A percentile compares a stretch with the other conserved stretches of the same genome.
These are phyloP conservation scores for Chionomys nivalis DNA, from an alignment of 2,113 vertebrate species.

Conservation along the genomic window DNA sequence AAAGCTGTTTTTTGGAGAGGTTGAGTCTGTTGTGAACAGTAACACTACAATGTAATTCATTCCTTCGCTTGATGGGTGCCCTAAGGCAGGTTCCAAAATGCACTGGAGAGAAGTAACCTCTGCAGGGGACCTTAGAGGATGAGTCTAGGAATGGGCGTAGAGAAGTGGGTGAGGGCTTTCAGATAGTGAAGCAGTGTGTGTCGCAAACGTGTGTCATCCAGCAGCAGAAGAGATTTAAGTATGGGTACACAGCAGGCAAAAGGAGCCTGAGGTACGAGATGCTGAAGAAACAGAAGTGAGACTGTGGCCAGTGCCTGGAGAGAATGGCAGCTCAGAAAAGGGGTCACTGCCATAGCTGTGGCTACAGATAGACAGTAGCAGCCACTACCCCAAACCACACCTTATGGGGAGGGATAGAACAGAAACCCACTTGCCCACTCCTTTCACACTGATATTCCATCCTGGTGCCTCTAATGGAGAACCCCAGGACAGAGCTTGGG, in stretches of 20 bases:
- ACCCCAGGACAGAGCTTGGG: background rate
- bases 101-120: background rate
- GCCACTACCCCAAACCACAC: background rate
- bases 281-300: background rate
- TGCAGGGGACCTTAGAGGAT: background rate
- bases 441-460: background rate
- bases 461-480: background rate
- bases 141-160: background rate
- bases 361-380: background rate
- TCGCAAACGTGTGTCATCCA: background rate
- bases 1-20: background rate
- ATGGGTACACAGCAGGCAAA: background rate
- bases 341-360: background rate
- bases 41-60: background rate
- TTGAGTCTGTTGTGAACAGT: background rate
- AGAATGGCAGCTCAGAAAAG: background rate
- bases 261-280: background rate
- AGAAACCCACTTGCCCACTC: fast-evolving
- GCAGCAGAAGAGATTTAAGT: background rate
- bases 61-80: background rate
- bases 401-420: too few species aligned
- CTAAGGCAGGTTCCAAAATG: background rate
- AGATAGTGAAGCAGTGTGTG: background rate
- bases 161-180: background rate
- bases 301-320: background rate